These are phyloP conservation scores for Scomber scombrus DNA, from an alignment of 2,113 vertebrate genomes.

Conservation along the genomic window DNA sequence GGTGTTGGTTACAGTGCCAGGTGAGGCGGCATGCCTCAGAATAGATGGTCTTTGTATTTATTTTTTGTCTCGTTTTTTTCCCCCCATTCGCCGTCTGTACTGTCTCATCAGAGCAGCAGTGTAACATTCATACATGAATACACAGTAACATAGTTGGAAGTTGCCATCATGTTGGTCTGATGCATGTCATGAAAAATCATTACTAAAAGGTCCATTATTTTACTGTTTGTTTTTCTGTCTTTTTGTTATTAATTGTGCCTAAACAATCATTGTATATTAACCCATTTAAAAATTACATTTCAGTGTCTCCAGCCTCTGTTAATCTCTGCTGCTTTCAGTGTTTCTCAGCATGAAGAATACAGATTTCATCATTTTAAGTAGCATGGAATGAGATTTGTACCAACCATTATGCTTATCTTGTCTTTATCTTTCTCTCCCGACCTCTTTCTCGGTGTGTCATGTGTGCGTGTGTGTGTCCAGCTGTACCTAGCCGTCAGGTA, in stretches of 20 bases:
- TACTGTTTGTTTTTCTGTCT: background rate
- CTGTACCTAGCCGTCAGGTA: constrained; percentile 92
- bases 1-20: constrained; percentile 92
- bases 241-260: background rate
- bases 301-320: constrained; percentile 36
- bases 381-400: background rate
- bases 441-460: background rate
- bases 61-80: background rate
- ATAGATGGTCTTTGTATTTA: constrained; percentile 33
- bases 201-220: constrained; percentile 2
- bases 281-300: constrained; percentile 39
- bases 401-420: background rate
- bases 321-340: constrained; percentile 8
- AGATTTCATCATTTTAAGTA: constrained; percentile 17
- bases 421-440: background rate
- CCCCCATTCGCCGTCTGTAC: constrained; percentile 20
- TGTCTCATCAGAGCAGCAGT: constrained; percentile 8
- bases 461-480: constrained; percentile 78
- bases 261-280: constrained; percentile 29
- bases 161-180: constrained; percentile 34
- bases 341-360: constrained; percentile 35
- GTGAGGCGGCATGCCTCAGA: constrained; percentile 85
- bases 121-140: constrained; percentile 27
- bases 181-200: constrained; percentile 37
- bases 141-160: constrained; percentile 12